Evolutionary conservation across 2,888 invertebrate genomes (phyloP).

Genomic region (Melanostoma scalare): DNA sequence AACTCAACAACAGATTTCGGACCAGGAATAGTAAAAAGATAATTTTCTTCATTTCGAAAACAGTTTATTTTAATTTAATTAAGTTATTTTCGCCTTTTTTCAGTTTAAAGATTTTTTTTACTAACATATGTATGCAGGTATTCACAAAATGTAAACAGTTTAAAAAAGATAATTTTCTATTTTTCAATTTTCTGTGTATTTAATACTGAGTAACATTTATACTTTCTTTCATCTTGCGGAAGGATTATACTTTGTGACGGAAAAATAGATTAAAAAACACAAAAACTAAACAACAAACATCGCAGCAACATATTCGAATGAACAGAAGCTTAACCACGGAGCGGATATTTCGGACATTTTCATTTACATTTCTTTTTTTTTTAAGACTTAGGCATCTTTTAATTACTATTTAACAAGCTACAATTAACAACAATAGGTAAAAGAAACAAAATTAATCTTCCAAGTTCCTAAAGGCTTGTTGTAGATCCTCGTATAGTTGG

Average conservation of each 20-base stretch:
- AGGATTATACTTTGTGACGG: conserved; percentile 64
- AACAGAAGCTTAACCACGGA: conserved; percentile 26
- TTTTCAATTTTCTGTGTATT: conserved; percentile 43
- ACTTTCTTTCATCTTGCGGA: conserved; percentile 35
- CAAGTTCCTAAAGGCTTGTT: conserved; percentile 98
- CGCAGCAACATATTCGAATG: conserved; percentile 28
- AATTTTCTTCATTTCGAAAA: conserved; percentile 50
- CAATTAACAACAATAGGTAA: conserved; percentile 52
- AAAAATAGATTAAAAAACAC: conserved; percentile 56
- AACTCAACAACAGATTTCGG: too few relatives aligned
- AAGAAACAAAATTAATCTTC: conserved; percentile 89
- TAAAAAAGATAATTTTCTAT: conserved; percentile 30
- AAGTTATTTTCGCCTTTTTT: conserved; percentile 64
- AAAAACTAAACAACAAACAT: conserved; percentile 28
- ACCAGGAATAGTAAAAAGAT: not conserved
- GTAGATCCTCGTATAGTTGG: conserved; percentile 97
- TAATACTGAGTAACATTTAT: conserved; percentile 68
- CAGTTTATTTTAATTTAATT: conserved; percentile 58
- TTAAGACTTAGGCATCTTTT: conserved; percentile 67
- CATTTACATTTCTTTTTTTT: conserved; percentile 43
- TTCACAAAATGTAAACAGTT: conserved; percentile 56
- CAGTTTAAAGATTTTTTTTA: conserved; percentile 35
- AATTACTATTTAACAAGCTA: conserved; percentile 70
- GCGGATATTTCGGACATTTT: conserved; percentile 38
- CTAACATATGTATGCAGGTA: not conserved